Percentiles rank a stretch among this genome's conserved stretches.
Conservation (phyloP, 2,888 invertebrate species). For the Nephrotoma guestfalica region DNA sequence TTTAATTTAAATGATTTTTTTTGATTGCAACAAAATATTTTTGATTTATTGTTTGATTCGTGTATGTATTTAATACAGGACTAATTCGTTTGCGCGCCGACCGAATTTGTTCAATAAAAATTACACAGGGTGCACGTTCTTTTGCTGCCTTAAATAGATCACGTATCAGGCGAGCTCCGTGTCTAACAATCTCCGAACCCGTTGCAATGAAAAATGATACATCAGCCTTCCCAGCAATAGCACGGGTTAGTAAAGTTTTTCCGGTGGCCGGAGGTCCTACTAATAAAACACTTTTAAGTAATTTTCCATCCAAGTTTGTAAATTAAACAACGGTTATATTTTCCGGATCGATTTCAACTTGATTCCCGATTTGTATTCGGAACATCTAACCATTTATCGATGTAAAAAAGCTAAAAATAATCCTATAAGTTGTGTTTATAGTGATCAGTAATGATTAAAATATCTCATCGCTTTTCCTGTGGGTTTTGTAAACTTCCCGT, state of each 20-base stretch:
- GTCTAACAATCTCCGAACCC: constrained; percentile 97
- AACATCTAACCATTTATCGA: constrained; percentile 59
- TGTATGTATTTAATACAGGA: constrained; percentile 96
- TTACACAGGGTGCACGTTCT: constrained; percentile 87
- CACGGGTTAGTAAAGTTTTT: constrained; percentile 90
- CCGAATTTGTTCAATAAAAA: constrained; percentile 99
- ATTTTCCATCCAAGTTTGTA: constrained; percentile 72
- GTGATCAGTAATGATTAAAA: constrained; percentile 60
- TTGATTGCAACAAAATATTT: too few relatives aligned
- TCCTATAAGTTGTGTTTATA: constrained; percentile 58
- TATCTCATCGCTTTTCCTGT: constrained; percentile 38
- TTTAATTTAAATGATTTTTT: too few relatives aligned
- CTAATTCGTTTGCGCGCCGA: constrained; percentile 93
- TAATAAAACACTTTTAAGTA: constrained; percentile 86
- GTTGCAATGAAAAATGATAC: constrained; percentile 99
- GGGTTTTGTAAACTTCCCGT: constrained; percentile 29
- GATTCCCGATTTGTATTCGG: constrained; percentile 72
- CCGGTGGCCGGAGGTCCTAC: constrained; percentile 83
- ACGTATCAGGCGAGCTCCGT: constrained; percentile 86
- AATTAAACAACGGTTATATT: constrained; percentile 85
- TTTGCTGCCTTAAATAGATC: constrained; percentile 91
- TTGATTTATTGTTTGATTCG: constrained; percentile 99
- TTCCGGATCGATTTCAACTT: constrained; percentile 88
- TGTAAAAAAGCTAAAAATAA: constrained; percentile 61
- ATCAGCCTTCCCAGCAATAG: constrained; percentile 95